A percentile compares a stretch with the other conserved stretches of the same genome.
Evolutionary conservation across 2,113 vertebrate species (phyloP).

Genomic region (Camelus bactrianus): DNA sequence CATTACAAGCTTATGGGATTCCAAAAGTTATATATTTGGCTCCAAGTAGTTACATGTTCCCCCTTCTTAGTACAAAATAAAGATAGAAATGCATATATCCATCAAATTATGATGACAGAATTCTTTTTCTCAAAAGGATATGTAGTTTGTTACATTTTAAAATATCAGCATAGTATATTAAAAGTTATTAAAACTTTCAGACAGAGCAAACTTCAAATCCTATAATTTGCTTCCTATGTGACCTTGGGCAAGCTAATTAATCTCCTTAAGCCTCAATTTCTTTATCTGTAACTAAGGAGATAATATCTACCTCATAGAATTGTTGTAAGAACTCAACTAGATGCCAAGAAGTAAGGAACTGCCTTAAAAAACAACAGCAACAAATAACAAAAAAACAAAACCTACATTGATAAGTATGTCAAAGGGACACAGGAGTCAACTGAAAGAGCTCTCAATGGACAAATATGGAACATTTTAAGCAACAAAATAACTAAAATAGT

Average conservation of each 20-base stretch:
- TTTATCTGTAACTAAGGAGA: neutral
- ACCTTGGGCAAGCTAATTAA: neutral
- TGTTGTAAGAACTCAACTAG: conserved; percentile 8
- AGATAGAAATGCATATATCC: neutral
- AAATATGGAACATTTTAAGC: neutral
- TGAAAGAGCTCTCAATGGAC: neutral
- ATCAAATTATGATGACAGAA: neutral
- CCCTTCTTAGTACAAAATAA: neutral
- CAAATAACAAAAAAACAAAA: neutral
- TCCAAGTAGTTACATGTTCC: neutral
- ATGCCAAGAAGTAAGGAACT: neutral
- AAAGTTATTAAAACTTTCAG: conserved; percentile 7
- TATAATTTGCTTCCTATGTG: neutral
- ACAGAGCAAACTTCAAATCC: neutral
- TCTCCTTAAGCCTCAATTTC: neutral
- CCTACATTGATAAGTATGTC: neutral
- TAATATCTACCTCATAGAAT: neutral
- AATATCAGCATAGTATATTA: neutral
- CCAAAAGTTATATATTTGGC: neutral
- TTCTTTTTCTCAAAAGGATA: conserved; percentile 4
- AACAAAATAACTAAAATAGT: neutral
- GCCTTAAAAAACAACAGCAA: neutral
- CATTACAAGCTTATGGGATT: neutral
- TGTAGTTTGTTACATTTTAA: neutral
- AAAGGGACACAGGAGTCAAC: neutral